phyloP scores from a whole-genome alignment of 2,797 vertebrate species.

The Cynopterus sphinx region DNA sequence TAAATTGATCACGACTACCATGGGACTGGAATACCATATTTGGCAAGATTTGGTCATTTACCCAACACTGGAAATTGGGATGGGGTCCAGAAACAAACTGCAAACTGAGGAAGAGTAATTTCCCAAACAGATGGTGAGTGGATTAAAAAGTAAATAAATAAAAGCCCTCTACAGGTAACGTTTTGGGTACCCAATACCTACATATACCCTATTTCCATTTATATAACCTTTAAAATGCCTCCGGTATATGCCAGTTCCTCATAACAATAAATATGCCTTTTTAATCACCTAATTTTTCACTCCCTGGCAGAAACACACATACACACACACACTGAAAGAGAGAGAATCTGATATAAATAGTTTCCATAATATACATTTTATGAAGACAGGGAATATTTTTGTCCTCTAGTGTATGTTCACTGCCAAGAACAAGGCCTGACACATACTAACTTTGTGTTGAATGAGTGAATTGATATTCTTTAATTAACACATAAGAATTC shows the following conservation, averaged over 20 bases:
- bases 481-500: not conserved
- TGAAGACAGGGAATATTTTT: not conserved
- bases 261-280: not conserved
- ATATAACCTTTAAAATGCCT: not conserved
- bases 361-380: not conserved
- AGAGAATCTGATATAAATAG: not conserved
- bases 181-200: not conserved
- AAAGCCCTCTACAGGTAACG: not conserved
- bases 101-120: not conserved
- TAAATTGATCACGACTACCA: not conserved
- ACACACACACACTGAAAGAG: not conserved
- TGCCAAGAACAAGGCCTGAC: not conserved
- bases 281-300: not conserved
- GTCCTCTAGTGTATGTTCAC: not conserved
- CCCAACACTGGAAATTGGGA: not conserved
- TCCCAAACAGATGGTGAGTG: not conserved
- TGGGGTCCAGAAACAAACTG: not conserved
- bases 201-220: not conserved
- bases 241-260: not conserved
- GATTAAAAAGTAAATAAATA: not conserved
- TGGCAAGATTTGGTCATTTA: not conserved
- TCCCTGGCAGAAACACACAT: not conserved
- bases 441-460: not conserved
- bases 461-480: not conserved
- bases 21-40: not conserved